Conservation (phyloP, 2,888 invertebrate genomes). For the Drosophila kambysellisi region DNA sequence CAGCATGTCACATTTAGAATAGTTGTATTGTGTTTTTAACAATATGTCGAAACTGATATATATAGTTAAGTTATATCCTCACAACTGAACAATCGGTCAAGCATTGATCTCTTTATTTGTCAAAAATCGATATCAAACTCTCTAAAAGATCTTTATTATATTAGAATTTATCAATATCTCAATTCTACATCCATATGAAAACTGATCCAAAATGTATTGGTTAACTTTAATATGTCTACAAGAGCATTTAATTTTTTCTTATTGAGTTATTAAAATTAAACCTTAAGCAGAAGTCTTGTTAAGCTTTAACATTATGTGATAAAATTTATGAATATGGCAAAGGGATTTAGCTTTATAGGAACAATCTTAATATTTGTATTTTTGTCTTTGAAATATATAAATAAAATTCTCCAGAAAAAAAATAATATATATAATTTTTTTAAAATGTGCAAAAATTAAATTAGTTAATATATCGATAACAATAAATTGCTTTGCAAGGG, state of each 20-base stretch:
- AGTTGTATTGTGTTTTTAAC: too few relatives aligned
- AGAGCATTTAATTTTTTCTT: neutral
- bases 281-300: neutral
- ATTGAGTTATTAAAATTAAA: neutral
- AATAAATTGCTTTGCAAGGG: neutral
- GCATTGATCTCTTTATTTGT: neutral
- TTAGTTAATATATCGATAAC: neutral
- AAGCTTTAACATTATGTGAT: neutral
- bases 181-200: neutral
- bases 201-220: neutral
- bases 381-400: neutral
- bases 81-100: too few relatives aligned
- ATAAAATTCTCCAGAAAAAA: accelerated
- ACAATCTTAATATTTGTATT: neutral
- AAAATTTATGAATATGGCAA: neutral
- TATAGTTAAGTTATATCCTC: neutral
- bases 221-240: neutral
- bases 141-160: neutral
- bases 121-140: neutral
- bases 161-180: neutral
- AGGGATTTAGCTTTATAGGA: too few relatives aligned
- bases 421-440: too few relatives aligned
- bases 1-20: neutral
- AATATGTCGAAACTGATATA: neutral
- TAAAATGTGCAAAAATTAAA: neutral